Conservation (phyloP, 2,888 invertebrate species). For the Pasiphila rectangulata region DNA sequence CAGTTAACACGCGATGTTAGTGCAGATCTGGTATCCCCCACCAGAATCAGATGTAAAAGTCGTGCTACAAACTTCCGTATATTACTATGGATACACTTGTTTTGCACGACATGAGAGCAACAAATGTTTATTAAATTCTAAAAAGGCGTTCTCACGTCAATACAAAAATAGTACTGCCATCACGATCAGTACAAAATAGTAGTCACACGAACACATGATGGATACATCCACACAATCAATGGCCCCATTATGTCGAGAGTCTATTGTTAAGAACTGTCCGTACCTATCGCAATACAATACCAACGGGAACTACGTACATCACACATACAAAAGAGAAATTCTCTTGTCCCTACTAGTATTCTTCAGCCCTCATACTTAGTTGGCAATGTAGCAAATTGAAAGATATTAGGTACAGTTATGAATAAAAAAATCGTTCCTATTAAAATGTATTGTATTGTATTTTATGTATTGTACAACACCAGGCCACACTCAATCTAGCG, state of each 20-base stretch:
- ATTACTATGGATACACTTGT: conserved; percentile 15
- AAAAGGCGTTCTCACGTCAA: conserved; percentile 40
- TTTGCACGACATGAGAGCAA: too few relatives aligned
- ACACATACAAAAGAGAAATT: conserved; percentile 57
- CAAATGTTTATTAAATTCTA: conserved; percentile 21
- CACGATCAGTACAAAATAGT: conserved; percentile 49
- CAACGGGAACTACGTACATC: conserved; percentile 56
- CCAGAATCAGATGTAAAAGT: too few relatives aligned
- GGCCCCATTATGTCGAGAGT: conserved; percentile 72
- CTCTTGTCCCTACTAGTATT: conserved; percentile 44
- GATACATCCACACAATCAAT: conserved; percentile 69
- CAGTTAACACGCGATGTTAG: too few relatives aligned
- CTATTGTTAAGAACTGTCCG: conserved; percentile 73
- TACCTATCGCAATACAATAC: conserved; percentile 66
- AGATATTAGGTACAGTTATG: too few relatives aligned
- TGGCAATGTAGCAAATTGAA: not conserved
- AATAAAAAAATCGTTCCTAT: too few relatives aligned
- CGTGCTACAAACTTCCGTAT: too few relatives aligned
- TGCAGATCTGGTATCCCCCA: too few relatives aligned
- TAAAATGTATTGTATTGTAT: too few relatives aligned
- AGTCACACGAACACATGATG: conserved; percentile 53
- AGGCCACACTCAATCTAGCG: not conserved
- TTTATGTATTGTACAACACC: too few relatives aligned
- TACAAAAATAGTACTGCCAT: conserved; percentile 40
- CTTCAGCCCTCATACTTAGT: conserved; percentile 9